phyloP scores from a whole-genome alignment of 1,140 invertebrate species.

The Drosophila jambulina region DNA sequence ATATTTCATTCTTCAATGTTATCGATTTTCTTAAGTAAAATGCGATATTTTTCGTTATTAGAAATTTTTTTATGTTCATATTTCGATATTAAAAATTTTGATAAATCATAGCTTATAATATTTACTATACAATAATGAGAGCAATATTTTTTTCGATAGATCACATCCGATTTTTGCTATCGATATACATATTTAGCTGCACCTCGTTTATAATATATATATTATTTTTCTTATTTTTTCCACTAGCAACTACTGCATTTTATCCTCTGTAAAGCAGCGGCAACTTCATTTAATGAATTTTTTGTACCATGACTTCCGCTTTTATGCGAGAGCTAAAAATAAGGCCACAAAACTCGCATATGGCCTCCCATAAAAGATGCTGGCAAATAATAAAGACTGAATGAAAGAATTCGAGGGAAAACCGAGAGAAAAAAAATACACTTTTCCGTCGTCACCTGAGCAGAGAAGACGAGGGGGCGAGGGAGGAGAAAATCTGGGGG shows the following conservation, averaged over 20 bases:
- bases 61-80: too few species aligned
- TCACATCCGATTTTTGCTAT: neutral
- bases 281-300: constrained; percentile 24
- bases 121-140: neutral
- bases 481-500: neutral
- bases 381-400: constrained; percentile 38
- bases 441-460: constrained; percentile 31
- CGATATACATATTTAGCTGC: neutral
- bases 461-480: neutral
- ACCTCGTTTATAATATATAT: neutral
- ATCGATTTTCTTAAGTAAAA: neutral
- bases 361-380: constrained; percentile 25
- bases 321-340: constrained; percentile 26
- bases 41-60: neutral
- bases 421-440: neutral
- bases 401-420: constrained; percentile 18
- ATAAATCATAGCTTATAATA: neutral
- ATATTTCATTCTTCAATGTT: neutral
- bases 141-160: neutral
- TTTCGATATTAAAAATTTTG: neutral
- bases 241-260: neutral
- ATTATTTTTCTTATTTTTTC: neutral
- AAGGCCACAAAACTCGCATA: constrained; percentile 32
- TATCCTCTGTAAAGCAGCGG: neutral
- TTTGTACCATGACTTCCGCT: neutral